Evolutionary conservation across 2,113 vertebrate genomes (phyloP), one percentile per base, ranked within the genome.

Genomic region (Cnemophilus loriae): DNA sequence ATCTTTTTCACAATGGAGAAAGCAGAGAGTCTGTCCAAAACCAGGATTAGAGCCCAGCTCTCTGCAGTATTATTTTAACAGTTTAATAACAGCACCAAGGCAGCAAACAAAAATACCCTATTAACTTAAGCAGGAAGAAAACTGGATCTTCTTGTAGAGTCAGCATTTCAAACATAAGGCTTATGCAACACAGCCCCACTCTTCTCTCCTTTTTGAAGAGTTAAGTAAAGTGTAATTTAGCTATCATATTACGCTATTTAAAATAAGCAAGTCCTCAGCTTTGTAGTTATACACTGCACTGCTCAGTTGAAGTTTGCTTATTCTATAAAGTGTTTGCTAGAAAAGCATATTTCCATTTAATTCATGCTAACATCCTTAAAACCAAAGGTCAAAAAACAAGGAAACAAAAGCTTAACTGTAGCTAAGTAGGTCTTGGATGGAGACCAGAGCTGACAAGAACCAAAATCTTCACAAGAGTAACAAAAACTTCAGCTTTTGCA

Each of bases 351-450:
- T 83, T 68, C 50, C 60, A 77, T 74, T 91, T 73, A 49, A 95
- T 89, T 93, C 90, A 84, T 5, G 18, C 41, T 71, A 90, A 57
- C 53, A 55, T 75, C 50, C 53, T 70, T n/a, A 94, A 61, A 93
- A 79, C 6, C 23, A 94, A 89, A 92, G 95, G 76, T 73, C 46
- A 84, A 93, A 93, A 90, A 93, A 20, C 28, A 95, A 68, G 73
- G 59, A 83, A 88, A 65, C 26, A 87, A 97, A 93, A 60, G 42
- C 41, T 71, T 61, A 67, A 55, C 35, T 41, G 15, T 70, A 86
- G 50, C 46, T 86, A 89, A 93, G 32, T 73, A 87, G 56, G 65
- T 84, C 77, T 89, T 88, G 76, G 85, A 93, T 42, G 24, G 44
- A 90, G 50, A 16, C 49, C 71, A 93, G 47, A 60, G 32, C 26